Percentiles rank a stretch among this genome's conserved stretches.
These are phyloP conservation scores for Fistularia commersonii DNA, from an alignment of 2,797 vertebrate species.

Conservation along the genomic window DNA sequence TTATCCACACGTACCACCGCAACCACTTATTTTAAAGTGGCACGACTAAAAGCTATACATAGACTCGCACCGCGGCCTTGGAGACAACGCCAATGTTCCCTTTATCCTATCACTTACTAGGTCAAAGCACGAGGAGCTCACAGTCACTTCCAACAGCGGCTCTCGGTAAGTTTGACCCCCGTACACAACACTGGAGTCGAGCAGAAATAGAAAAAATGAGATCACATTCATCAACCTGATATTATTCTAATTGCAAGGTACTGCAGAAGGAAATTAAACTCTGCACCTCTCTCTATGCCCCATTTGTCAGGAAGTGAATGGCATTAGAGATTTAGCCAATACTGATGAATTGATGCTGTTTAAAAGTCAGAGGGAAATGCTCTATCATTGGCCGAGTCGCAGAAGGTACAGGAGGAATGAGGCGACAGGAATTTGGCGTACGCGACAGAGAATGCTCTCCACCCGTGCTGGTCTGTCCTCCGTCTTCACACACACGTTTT, in stretches of 20 bases:
- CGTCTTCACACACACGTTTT: no score
- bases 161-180: constrained; percentile 4
- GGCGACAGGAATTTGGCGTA: no score
- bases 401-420: no score
- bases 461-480: no score
- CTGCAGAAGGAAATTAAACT: constrained; percentile 63
- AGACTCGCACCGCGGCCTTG: no score
- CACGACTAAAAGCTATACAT: no score
- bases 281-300: constrained; percentile 49
- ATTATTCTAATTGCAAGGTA: constrained; percentile 55
- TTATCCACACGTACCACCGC: no score
- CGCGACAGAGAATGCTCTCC: no score
- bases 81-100: no score
- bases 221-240: constrained; percentile 61
- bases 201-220: constrained; percentile 49
- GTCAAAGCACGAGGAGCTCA: no score
- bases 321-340: constrained; percentile 38
- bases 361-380: constrained; percentile 19
- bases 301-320: constrained; percentile 63
- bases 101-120: no score
- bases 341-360: constrained; percentile 49
- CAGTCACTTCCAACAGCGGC: constrained; percentile 11
- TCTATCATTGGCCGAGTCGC: not conserved
- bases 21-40: no score
- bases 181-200: constrained; percentile 15